Evolutionary conservation across 2,797 vertebrate genomes (phyloP).

Genomic region (Protonibea diacanthus): DNA sequence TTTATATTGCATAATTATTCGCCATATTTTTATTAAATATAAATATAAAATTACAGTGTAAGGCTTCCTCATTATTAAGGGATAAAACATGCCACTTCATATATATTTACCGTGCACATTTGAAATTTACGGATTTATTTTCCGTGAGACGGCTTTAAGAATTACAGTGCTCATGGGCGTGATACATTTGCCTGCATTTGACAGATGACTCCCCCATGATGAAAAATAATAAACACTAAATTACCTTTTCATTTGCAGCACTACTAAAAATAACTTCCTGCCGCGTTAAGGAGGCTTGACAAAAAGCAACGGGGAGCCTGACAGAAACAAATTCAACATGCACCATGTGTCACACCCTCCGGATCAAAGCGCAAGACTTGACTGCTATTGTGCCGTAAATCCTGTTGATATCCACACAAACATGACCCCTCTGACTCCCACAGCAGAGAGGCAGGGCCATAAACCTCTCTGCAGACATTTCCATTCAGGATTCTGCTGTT

Average conservation of each 20-base stretch:
- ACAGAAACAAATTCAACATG: conserved; percentile 55
- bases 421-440: conserved; percentile 74
- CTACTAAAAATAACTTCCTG: conserved; percentile 49
- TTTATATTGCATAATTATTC: background rate
- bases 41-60: background rate
- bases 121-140: background rate
- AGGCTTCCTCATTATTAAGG: background rate
- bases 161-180: conserved; percentile 1
- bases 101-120: background rate
- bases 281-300: conserved; percentile 44
- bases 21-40: background rate
- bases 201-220: conserved; percentile 15
- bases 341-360: conserved; percentile 59
- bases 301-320: conserved; percentile 45
- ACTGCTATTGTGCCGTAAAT: conserved; percentile 80
- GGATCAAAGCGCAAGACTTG: conserved; percentile 73
- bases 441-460: conserved; percentile 50
- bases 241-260: conserved; percentile 31
- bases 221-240: conserved; percentile 41
- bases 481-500: conserved; percentile 60
- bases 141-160: background rate
- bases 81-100: background rate
- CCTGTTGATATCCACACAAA: conserved; percentile 82
- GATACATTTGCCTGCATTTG: conserved; percentile 2
- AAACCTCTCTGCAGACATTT: conserved; percentile 64